Evolutionary conservation across 1,140 invertebrate species (phyloP), one percentile per base, ranked within the genome.

Genomic region (Augochlora pura): DNA sequence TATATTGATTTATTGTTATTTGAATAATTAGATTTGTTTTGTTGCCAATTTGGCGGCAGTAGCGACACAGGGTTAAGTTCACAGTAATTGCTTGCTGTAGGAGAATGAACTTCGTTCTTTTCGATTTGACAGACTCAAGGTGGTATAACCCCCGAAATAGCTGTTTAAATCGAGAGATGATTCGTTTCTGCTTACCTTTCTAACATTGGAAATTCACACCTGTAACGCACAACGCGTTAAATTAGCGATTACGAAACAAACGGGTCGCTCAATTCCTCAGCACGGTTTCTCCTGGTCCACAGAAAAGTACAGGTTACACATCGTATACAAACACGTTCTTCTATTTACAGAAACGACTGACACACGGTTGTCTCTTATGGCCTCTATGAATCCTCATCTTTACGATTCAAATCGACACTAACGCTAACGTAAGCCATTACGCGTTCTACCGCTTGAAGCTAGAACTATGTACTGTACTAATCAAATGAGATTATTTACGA

Each of bases 291-390:
- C 38, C 32, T 21, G 2, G 21, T 23, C 38, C 21, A 10, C 38
- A 6, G 38, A 10, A 21, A n/a, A 14, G 39, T 42, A 42, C 21
- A 42, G 42, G 38, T 39, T 42, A 42, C 38, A 10, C 21, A 27
- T 25, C 18, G 18, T 9, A 63, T 63, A 68, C 66, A 54, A 54
- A 32, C 63, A 65, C 25, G 25, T 62, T 62, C 32, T 14, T 70
- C 12, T 46, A 14, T 62, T 27, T 62, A 46, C 18, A 16, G 2
- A n/a, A 27, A n/a, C 7, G 25, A 63, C 23, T 3, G 16, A 63
- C 57, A 59, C 63, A 32, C 54, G 54, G 49, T 2, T 18, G 21
- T 21, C 27, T n/a, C 38, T 27, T 1, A 42, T 21, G n/a, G 21
- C 38, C 38, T 42, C 27, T n/a, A 0, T 10, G 16, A 25, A 54